Base-by-base conservation (phyloP, 2,888 invertebrate species). In the Cheilosia variabilis region DNA sequence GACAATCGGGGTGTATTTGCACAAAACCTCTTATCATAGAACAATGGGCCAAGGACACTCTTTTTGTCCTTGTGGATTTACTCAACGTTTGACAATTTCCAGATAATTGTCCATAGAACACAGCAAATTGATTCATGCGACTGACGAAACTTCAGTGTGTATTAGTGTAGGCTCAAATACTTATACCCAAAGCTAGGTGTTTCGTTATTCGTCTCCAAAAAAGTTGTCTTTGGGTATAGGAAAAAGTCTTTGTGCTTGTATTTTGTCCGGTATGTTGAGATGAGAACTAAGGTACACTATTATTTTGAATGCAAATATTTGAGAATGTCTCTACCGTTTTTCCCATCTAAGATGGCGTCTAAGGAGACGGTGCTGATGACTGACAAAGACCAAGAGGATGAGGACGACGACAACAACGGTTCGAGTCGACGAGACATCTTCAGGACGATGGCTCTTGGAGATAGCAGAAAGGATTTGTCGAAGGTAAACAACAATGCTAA, bases 261-360 rank as follows among this genome's bases (percentile, higher is more conserved):
- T 17, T 27, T 34, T 57, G 62, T 43, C 50, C 43, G 55, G 31
- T 37, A 15, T 24, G 22, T 45, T 22, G 43, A 72, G n/a, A 9
- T 9, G n/a, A 31, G 31, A 37, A 50, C 37, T 4, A 43, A 4
- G 43, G 31, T 62, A 50, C 34, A 62, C 72, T 73, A 72, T 57
- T 83, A 63, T 68, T 78, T 78, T 62, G 68, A 78, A 83, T 73
- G 78, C 78, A 83, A 83, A 83, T 83, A 83, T 83, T 83, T 78
- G 66, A 63, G 47, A 78, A 55, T 45, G 77, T 68, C 82, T 75
- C 82, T 75, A 37, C 47, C 27, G 45, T 10, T 43, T 27, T 22
- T 31, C 15, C 17, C 50, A 31, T 72, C 58, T 24, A 55, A 55
- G 68, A 57, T 50, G 73, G 60, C 68, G 71, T 53, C 65, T 76